Conservation (phyloP, 2,797 vertebrate species). For the Clarias platycephalus region DNA sequence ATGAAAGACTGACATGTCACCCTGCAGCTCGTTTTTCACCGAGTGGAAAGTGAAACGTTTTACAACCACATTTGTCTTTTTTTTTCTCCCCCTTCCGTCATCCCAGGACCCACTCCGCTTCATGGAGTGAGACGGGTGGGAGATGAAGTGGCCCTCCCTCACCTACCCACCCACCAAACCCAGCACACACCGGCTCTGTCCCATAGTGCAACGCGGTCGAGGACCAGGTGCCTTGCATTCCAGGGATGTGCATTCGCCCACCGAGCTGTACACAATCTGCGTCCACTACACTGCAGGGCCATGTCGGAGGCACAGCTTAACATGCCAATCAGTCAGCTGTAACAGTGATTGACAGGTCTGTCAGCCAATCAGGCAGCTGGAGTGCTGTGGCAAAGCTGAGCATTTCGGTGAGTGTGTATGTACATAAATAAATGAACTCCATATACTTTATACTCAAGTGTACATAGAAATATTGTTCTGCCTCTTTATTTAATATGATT, state of each 20-base stretch:
- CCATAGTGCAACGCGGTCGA: constrained; percentile 71
- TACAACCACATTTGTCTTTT: neutral
- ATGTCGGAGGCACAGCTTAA: constrained; percentile 44
- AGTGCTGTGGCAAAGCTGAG: constrained; percentile 59
- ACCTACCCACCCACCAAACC: constrained; percentile 43
- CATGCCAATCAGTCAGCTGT: constrained; percentile 50
- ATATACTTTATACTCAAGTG: neutral
- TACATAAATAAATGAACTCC: neutral
- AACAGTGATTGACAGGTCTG: constrained; percentile 46
- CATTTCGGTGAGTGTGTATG: constrained; percentile 54
- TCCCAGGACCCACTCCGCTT: constrained; percentile 76
- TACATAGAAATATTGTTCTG: neutral
- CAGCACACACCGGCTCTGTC: constrained; percentile 46
- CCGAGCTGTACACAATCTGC: constrained; percentile 75
- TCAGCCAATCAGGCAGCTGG: constrained; percentile 52
- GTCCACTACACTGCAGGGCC: constrained; percentile 66
- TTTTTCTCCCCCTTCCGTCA: neutral
- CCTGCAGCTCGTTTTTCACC: neutral
- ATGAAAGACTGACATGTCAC: neutral
- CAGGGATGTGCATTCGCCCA: constrained; percentile 70
- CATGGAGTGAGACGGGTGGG: constrained; percentile 77
- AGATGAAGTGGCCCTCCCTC: constrained; percentile 78
- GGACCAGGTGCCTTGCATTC: constrained; percentile 70
- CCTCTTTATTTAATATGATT: neutral
- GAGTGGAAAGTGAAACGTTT: neutral